These are phyloP conservation scores for Chloroceryle inda DNA, from an alignment of 2,797 vertebrate species.

Conservation along the genomic window DNA sequence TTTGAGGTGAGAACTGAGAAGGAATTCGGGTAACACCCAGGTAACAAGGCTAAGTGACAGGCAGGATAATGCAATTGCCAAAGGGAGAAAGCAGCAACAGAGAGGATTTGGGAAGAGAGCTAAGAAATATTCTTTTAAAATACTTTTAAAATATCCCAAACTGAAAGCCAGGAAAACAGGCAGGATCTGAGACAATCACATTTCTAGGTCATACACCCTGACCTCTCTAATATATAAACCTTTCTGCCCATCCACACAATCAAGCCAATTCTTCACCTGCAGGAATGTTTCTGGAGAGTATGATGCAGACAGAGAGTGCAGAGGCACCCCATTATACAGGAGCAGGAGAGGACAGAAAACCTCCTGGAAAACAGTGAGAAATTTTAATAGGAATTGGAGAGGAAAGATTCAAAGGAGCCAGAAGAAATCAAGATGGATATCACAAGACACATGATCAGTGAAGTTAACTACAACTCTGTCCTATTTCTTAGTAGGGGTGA, in stretches of 20 bases:
- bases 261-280: not conserved
- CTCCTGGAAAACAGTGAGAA: not conserved
- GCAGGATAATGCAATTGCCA: not conserved
- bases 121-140: not conserved
- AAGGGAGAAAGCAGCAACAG: not conserved
- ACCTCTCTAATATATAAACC: not conserved
- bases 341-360: not conserved
- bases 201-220: not conserved
- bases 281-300: not conserved
- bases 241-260: not conserved
- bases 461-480: not conserved
- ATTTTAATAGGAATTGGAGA: not conserved
- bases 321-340: fast-evolving
- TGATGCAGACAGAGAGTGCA: not conserved
- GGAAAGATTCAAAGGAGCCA: not conserved
- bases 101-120: not conserved
- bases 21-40: not conserved
- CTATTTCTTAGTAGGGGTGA: not conserved
- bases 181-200: not conserved
- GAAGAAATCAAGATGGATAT: not conserved
- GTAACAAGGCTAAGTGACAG: not conserved
- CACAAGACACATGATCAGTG: not conserved
- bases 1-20: not conserved
- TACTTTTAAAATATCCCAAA: not conserved
- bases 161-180: not conserved